phyloP scores from a whole-genome alignment of 2,113 vertebrate genomes.

The Zingel zingel region DNA sequence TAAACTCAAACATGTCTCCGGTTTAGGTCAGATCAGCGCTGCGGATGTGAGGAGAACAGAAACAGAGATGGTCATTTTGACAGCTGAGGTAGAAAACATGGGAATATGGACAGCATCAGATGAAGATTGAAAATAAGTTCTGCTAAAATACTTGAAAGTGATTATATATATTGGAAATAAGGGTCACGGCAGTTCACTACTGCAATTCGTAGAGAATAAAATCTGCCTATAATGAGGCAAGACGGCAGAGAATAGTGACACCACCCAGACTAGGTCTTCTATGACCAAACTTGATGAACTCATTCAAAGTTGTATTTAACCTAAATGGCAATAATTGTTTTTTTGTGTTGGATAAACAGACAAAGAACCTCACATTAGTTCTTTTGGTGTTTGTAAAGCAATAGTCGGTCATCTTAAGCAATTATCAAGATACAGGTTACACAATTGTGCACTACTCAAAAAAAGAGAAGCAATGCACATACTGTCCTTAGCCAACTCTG shows the following conservation, averaged over 20 bases:
- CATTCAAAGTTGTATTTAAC: no score
- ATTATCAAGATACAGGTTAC: not conserved
- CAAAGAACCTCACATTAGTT: not conserved
- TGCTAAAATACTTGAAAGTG: constrained; percentile 15
- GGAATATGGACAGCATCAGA: constrained; percentile 34
- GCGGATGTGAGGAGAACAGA: constrained; percentile 48
- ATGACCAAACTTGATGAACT: no score
- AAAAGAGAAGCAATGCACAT: not conserved
- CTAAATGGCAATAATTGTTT: no score
- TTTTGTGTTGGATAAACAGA: not conserved
- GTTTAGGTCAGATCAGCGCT: constrained; percentile 37
- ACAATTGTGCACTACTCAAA: not conserved
- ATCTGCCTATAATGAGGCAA: not conserved
- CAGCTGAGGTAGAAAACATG: constrained; percentile 5
- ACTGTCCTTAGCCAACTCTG: not conserved
- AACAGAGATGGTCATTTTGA: constrained; percentile 42
- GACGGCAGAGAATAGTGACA: not conserved
- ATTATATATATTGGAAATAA: not conserved
- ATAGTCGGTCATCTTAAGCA: not conserved
- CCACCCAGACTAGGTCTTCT: no score
- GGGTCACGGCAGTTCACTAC: not conserved
- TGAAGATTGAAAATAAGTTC: not conserved
- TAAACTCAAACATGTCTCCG: constrained; percentile 64
- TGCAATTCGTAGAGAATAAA: not conserved
- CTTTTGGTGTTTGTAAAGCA: not conserved